Evolutionary conservation across 2,888 invertebrate species (phyloP), one percentile per base, ranked within the genome.

Genomic region (Cerastoderma edule): DNA sequence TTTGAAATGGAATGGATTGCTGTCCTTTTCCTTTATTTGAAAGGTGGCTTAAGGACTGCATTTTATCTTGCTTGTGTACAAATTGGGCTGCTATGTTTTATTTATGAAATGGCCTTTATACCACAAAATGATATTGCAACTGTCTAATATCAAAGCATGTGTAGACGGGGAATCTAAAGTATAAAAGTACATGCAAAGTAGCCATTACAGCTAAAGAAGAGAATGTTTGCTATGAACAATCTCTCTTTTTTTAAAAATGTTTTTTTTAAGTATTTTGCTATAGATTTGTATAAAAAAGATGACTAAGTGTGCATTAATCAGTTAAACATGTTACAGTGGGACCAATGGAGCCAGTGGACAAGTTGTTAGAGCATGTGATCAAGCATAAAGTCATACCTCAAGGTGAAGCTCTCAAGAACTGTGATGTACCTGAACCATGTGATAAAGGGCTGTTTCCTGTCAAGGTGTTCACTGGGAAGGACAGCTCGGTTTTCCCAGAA

Each of bases 381-480:
- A 69, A 77, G 0, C 77, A 70, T 2, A 69, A 57, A 8, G 68
- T 85, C 3, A 83, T 88, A 6, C 71, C 80, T 33, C 28, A 83
- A 24, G 90, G 93, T 0, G 85, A 89, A 30, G 81, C 84, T 30
- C 67, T 92, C 30, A 85, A 92, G 3, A 93, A 94, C 83, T 94
- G 94, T 89, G 94, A 94, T 1, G 87, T 94, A 30, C 75, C 85
- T 1, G 83, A 89, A 16, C 78, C 87, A 0, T 94, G 94, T 83
- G 89, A 89, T 0, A 83, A 86, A 0, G 85, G 92, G 56, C 88
- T 91, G 24, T 93, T 94, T 81, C 88, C 94, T 4, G 92, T 94
- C 2, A 93, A 93, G 78, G 87, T 94, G 22, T 93, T 92, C 87
- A 93, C 94, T 0, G 94, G 94, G 0, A 91, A 92, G 57, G 93